Percentiles rank a stretch among this genome's conserved stretches.
Conservation (phyloP, 2,113 vertebrate species). For the Phainopepla nitens region DNA sequence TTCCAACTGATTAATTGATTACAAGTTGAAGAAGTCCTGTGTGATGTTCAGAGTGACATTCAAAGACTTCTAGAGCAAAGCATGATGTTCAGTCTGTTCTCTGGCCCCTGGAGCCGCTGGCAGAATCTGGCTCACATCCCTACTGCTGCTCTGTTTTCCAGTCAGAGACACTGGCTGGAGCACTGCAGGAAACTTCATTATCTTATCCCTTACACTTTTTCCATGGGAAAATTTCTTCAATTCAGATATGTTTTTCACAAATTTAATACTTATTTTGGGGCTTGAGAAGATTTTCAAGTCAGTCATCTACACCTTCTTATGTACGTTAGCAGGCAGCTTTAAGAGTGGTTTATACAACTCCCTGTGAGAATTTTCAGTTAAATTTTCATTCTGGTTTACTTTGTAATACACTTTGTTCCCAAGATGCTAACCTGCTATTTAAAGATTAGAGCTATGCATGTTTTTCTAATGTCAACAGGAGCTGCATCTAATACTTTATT, state of each 20-base stretch:
- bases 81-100: not conserved
- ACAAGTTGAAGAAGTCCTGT: not conserved
- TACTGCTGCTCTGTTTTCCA: not conserved
- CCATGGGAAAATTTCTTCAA: not conserved
- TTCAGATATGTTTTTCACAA: not conserved
- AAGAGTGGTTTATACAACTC: not conserved
- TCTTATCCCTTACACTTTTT: not conserved
- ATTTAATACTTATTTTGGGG: not conserved
- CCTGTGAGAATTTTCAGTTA: not conserved
- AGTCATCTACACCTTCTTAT: not conserved
- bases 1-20: not conserved
- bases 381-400: not conserved
- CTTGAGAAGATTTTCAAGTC: not conserved
- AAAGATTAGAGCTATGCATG: not conserved
- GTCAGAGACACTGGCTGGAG: not conserved
- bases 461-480: not conserved
- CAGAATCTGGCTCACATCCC: not conserved
- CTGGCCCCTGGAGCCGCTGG: not conserved
- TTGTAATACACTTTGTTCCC: not conserved
- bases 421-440: not conserved
- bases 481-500: not conserved
- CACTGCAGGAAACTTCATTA: not conserved
- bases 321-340: not conserved
- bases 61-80: not conserved
- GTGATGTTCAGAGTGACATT: not conserved